Conservation (phyloP, 2,797 vertebrate species). For the Myotis vivesi region DNA sequence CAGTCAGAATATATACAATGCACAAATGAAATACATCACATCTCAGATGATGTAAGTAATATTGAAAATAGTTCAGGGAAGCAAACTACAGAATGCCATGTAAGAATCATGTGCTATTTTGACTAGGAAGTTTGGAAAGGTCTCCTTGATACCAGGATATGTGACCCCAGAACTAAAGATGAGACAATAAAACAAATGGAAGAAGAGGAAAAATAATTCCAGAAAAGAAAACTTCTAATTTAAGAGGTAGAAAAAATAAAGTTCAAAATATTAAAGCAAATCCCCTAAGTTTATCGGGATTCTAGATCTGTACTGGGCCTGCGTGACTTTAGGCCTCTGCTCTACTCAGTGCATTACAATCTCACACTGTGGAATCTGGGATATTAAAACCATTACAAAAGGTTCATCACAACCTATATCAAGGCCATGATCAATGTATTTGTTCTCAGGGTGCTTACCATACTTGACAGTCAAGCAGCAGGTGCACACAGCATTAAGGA, state of each 20-base stretch:
- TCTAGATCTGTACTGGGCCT: background rate
- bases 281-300: background rate
- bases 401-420: background rate
- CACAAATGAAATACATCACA: background rate
- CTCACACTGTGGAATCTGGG: background rate
- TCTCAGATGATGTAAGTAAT: background rate
- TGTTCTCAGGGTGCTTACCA: rapidly evolving
- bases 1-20: background rate
- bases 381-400: background rate
- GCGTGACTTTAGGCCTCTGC: rapidly evolving
- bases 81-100: rapidly evolving
- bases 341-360: background rate
- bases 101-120: background rate
- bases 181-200: background rate
- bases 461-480: background rate
- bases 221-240: background rate
- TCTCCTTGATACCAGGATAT: background rate
- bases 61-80: background rate
- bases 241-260: background rate
- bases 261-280: background rate
- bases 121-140: background rate
- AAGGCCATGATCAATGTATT: background rate
- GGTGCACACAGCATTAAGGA: background rate
- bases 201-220: background rate
- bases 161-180: background rate